These are phyloP conservation scores for Dyspetes luteomarginatus DNA, from an alignment of 2,888 invertebrate genomes.

Conservation along the genomic window DNA sequence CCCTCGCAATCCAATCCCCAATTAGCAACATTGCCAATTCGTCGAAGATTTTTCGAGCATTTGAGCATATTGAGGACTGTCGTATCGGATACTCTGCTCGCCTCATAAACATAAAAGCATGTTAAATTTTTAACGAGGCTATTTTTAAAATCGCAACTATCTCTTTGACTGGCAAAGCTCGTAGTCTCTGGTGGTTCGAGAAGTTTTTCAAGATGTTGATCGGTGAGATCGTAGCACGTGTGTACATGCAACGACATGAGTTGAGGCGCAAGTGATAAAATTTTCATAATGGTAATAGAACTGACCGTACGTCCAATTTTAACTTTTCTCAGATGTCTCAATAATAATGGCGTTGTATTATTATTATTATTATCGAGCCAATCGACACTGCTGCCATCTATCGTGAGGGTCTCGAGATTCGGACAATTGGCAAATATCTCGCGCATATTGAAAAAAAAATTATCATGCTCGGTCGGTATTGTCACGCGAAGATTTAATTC, in stretches of 20 bases:
- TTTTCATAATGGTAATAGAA: slow-evolving; percentile 78
- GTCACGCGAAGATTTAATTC: slow-evolving; percentile 81
- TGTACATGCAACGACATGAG: slow-evolving; percentile 80
- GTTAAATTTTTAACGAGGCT: slow-evolving; percentile 76
- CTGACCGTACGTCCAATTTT: slow-evolving; percentile 80
- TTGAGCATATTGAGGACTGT: slow-evolving; percentile 79
- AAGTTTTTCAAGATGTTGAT: slow-evolving; percentile 78
- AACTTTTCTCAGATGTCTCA: slow-evolving; percentile 77
- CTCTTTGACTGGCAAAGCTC: slow-evolving; percentile 33
- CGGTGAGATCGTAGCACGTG: slow-evolving; percentile 81
- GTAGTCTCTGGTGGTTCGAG: slow-evolving; percentile 57
- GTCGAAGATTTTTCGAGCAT: slow-evolving; percentile 78
- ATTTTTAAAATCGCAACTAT: slow-evolving; percentile 66
- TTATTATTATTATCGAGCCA: slow-evolving; percentile 77
- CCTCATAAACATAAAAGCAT: slow-evolving; percentile 83
- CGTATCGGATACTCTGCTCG: slow-evolving; percentile 78
- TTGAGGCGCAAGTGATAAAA: slow-evolving; percentile 80
- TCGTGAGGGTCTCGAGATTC: slow-evolving; percentile 78
- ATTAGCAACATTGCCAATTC: slow-evolving; percentile 82
- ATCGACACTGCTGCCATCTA: slow-evolving; percentile 79
- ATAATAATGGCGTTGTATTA: slow-evolving; percentile 70
- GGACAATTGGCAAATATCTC: slow-evolving; percentile 78
- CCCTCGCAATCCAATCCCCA: slow-evolving; percentile 82
- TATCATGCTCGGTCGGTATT: too few species aligned
- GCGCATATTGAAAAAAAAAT: slow-evolving; percentile 77